These are phyloP conservation scores for Cylindroiulus punctatus DNA, from an alignment of 2,888 invertebrate genomes.

Conservation along the genomic window DNA sequence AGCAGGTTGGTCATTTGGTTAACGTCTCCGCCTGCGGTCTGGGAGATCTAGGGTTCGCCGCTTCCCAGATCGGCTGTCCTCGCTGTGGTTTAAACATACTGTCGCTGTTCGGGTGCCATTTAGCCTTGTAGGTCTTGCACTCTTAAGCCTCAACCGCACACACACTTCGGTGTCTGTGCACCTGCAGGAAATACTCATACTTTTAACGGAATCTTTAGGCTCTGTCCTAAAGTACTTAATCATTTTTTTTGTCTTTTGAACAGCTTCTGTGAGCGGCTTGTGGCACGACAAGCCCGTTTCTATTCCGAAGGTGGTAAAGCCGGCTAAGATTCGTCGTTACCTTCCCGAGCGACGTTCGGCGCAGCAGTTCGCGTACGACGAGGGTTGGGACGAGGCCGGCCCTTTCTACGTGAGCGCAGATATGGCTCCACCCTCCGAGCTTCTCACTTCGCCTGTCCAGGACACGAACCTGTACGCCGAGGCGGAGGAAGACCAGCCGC, in stretches of 20 bases:
- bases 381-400: not conserved
- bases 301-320: not conserved
- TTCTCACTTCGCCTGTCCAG: not conserved
- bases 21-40: too few species aligned
- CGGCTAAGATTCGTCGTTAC: not conserved
- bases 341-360: not conserved
- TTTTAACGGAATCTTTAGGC: not conserved
- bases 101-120: too few species aligned
- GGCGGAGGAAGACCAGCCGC: not conserved
- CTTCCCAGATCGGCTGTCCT: too few species aligned
- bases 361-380: not conserved
- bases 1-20: too few species aligned
- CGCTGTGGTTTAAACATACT: too few species aligned
- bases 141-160: too few species aligned
- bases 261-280: not conserved
- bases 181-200: too few species aligned
- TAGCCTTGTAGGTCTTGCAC: too few species aligned
- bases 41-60: too few species aligned
- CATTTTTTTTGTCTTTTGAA: not conserved
- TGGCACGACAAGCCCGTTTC: slow-evolving; percentile 47
- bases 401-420: slow-evolving; percentile 14
- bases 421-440: not conserved
- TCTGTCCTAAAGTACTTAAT: not conserved
- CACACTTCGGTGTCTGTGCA: too few species aligned
- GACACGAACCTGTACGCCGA: not conserved